Evolutionary conservation across 2,113 vertebrate genomes (phyloP).

Genomic region (Pelodiscus sinensis): DNA sequence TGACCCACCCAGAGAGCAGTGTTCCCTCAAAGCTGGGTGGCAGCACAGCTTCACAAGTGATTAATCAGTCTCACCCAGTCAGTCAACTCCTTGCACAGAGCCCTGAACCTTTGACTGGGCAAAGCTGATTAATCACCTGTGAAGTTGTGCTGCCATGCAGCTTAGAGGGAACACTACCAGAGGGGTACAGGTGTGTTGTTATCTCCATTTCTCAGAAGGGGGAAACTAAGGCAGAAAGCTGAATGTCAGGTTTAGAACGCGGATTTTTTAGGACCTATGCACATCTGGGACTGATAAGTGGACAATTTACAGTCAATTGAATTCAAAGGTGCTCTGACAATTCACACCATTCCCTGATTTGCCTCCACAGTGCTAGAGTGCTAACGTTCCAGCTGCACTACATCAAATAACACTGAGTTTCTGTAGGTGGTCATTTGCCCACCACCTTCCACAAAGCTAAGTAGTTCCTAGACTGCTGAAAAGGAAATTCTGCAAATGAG

Average conservation of each 20-base stretch:
- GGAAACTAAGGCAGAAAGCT: not conserved
- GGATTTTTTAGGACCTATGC: not conserved
- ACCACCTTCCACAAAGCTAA: not conserved
- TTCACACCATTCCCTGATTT: not conserved
- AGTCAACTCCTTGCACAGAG: too few species aligned
- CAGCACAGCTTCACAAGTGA: too few species aligned
- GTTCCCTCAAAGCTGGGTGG: too few species aligned
- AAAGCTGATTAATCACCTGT: too few species aligned
- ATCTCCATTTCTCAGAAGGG: not conserved
- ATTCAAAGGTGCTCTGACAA: not conserved
- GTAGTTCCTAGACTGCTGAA: not conserved
- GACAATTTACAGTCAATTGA: too few species aligned
- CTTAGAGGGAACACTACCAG: too few species aligned
- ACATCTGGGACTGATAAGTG: too few species aligned
- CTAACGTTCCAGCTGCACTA: not conserved
- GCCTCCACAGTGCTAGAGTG: not conserved
- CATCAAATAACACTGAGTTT: not conserved
- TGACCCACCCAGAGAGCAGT: too few species aligned
- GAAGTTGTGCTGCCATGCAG: too few species aligned
- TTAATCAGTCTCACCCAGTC: too few species aligned
- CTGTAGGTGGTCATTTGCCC: not conserved
- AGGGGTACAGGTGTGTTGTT: not conserved
- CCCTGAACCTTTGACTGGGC: too few species aligned
- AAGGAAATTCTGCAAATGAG: not conserved
- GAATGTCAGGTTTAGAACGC: not conserved